Evolutionary conservation across 2,113 vertebrate species (phyloP).

Genomic region (Petrocephalus zakoni): DNA sequence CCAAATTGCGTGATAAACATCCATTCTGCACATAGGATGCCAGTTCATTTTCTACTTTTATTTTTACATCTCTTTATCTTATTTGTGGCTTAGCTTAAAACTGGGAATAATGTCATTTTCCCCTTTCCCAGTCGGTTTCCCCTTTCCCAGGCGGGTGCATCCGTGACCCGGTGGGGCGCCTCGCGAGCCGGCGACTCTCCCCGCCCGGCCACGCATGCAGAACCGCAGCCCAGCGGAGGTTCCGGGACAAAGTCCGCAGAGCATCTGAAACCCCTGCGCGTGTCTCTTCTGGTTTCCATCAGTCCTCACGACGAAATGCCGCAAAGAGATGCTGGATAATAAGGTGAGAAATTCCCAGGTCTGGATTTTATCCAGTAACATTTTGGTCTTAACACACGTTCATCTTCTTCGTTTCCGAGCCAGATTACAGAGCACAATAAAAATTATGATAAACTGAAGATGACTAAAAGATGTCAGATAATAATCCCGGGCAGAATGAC

Average conservation of each 20-base stretch:
- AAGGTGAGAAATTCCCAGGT: conserved; percentile 30
- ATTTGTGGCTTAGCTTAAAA: not conserved
- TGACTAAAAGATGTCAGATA: not conserved
- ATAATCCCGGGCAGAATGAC: not conserved
- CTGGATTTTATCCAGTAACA: conserved; percentile 29
- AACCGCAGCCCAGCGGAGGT: not conserved
- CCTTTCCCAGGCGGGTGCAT: not conserved
- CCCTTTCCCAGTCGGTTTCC: not conserved
- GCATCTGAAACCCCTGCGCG: not conserved
- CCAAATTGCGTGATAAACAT: not conserved
- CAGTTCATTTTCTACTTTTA: not conserved
- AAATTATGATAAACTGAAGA: conserved; percentile 2
- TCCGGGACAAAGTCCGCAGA: not conserved
- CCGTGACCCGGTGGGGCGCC: not conserved
- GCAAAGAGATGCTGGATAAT: conserved; percentile 27
- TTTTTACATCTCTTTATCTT: not conserved
- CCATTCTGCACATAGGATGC: not conserved
- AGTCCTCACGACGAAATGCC: conserved; percentile 6
- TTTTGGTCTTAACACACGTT: conserved; percentile 21
- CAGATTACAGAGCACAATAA: conserved; percentile 23
- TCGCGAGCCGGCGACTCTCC: not conserved
- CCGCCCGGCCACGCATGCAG: too few relatives aligned
- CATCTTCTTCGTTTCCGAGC: conserved; percentile 21
- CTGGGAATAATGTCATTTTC: not conserved
- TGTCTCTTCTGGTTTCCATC: conserved; percentile 17